Evolutionary conservation across 37 sponge, comb jelly and placozoan genomes (phyloP).

Genomic region (Crambe crambe): DNA sequence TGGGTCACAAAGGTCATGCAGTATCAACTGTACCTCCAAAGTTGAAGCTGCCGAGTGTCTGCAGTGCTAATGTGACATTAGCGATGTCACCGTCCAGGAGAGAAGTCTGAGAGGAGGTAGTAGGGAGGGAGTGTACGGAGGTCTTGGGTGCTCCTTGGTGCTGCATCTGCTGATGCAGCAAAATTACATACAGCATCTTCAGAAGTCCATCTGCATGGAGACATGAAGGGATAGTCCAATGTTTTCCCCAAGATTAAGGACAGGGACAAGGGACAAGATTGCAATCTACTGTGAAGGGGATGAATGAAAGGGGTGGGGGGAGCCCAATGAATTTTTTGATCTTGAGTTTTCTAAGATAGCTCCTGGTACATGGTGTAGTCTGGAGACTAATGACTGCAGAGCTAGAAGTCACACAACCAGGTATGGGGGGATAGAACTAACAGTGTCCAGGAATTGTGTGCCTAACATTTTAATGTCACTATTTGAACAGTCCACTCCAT

Average conservation of each 20-base stretch:
- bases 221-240: too few relatives aligned
- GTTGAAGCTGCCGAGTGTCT: conserved; percentile 82
- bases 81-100: conserved; percentile 53
- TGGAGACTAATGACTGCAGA: too few relatives aligned
- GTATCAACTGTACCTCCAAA: conserved; percentile 79
- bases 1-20: too few relatives aligned
- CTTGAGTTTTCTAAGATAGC: too few relatives aligned
- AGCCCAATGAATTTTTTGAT: too few relatives aligned
- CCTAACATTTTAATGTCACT: too few relatives aligned
- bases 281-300: background rate
- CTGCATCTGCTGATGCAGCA: conserved; percentile 61
- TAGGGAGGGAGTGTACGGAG: conserved; percentile 1
- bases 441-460: too few relatives aligned
- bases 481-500: too few relatives aligned
- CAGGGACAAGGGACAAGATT: background rate
- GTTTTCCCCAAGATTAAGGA: too few relatives aligned
- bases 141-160: conserved; percentile 80
- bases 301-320: background rate
- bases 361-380: too few relatives aligned
- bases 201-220: conserved; percentile 65
- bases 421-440: too few relatives aligned
- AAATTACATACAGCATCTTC: conserved; percentile 74
- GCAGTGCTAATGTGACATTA: conserved; percentile 73
- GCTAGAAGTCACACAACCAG: too few relatives aligned
- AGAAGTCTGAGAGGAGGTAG: conserved; percentile 10